Evolutionary conservation across 2,797 vertebrate genomes (phyloP).

Genomic region (Poeciliopsis infans): DNA sequence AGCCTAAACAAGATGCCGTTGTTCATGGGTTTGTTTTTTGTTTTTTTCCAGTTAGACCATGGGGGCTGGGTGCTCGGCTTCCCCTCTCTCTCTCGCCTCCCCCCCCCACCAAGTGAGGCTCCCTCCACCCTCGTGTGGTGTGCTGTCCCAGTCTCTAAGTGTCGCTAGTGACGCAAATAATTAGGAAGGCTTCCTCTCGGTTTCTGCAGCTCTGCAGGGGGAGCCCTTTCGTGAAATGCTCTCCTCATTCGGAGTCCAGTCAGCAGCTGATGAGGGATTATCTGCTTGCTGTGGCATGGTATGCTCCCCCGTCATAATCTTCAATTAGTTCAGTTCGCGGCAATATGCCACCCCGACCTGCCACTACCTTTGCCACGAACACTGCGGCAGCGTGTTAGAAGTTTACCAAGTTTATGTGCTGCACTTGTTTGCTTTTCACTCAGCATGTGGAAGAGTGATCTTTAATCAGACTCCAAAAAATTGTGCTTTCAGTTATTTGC

Average conservation of each 20-base stretch:
- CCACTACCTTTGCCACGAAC: slow-evolving; percentile 76
- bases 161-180: slow-evolving; percentile 80
- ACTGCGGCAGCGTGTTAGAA: neutral
- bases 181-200: slow-evolving; percentile 86
- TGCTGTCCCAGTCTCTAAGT: slow-evolving; percentile 56
- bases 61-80: slow-evolving; percentile 41
- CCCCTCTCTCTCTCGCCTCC: slow-evolving; percentile 50
- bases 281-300: slow-evolving; percentile 80
- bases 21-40: slow-evolving; percentile 67
- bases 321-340: slow-evolving; percentile 88
- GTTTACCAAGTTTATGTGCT: neutral
- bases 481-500: neutral
- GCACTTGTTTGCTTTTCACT: neutral
- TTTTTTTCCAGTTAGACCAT: slow-evolving; percentile 55
- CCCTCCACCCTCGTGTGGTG: slow-evolving; percentile 43
- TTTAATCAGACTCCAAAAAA: neutral
- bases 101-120: slow-evolving; percentile 62
- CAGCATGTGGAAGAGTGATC: neutral
- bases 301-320: slow-evolving; percentile 83
- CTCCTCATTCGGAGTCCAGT: slow-evolving; percentile 85
- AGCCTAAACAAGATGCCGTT: slow-evolving; percentile 78
- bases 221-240: slow-evolving; percentile 84
- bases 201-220: slow-evolving; percentile 84
- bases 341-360: slow-evolving; percentile 75
- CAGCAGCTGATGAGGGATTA: slow-evolving; percentile 88